Conservation (phyloP, 2,888 invertebrate species). For the Odiellus spinosus region DNA sequence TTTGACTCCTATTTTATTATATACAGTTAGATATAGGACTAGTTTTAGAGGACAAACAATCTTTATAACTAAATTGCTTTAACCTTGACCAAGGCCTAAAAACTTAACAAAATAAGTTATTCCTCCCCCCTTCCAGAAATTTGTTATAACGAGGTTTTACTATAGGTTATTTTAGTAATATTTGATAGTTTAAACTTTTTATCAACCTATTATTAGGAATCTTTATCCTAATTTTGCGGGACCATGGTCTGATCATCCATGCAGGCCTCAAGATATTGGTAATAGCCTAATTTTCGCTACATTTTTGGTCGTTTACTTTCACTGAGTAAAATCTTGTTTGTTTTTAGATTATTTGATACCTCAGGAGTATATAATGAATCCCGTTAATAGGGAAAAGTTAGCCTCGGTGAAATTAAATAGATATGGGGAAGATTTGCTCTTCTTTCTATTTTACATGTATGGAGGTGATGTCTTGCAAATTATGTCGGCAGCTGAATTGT, state of each 20-base stretch:
- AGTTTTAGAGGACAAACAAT: too few relatives aligned
- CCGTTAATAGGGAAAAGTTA: slow-evolving; percentile 81
- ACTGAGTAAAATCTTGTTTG: not conserved
- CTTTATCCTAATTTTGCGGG: slow-evolving; percentile 96
- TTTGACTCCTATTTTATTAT: too few relatives aligned
- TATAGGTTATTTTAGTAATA: too few relatives aligned
- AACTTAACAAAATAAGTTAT: too few relatives aligned
- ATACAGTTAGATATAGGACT: too few relatives aligned
- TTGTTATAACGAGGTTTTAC: too few relatives aligned
- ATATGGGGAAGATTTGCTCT: slow-evolving; percentile 96
- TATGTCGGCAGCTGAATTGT: slow-evolving; percentile 93
- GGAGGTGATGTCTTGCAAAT: slow-evolving; percentile 95
- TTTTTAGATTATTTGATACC: slow-evolving; percentile 78
- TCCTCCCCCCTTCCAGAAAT: too few relatives aligned
- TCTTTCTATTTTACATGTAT: slow-evolving; percentile 98
- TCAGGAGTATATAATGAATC: slow-evolving; percentile 95
- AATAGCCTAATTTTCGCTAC: slow-evolving; percentile 4
- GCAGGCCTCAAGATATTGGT: slow-evolving; percentile 89
- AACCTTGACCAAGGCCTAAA: too few relatives aligned
- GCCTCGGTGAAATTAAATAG: slow-evolving; percentile 89
- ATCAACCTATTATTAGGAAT: slow-evolving; percentile 21
- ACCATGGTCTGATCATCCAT: slow-evolving; percentile 95
- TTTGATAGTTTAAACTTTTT: too few relatives aligned
- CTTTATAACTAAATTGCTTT: too few relatives aligned
- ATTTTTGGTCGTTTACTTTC: not conserved